phyloP scores from a whole-genome alignment of 1,140 invertebrate genomes.

The Hermetia illucens region DNA sequence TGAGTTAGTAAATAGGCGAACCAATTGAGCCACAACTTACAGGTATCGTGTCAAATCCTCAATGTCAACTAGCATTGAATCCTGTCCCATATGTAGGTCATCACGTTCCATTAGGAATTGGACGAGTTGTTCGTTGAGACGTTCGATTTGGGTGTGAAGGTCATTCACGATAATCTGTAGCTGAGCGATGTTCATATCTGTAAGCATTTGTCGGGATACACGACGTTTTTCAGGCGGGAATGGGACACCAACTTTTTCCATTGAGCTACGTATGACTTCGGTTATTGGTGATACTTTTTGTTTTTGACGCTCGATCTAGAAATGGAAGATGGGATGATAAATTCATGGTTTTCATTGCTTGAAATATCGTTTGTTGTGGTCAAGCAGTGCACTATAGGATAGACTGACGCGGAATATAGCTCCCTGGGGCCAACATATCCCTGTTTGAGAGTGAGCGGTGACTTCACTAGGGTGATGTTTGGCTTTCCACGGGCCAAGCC shows the following conservation, averaged over 20 bases:
- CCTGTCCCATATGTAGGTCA: slow-evolving; percentile 92
- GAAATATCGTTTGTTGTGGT: no score
- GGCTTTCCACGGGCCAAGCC: no score
- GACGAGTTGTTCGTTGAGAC: slow-evolving; percentile 76
- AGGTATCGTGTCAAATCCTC: slow-evolving; percentile 87
- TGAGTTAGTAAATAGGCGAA: no score
- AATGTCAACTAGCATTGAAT: slow-evolving; percentile 93
- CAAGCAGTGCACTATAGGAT: no score
- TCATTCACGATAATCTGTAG: slow-evolving; percentile 87
- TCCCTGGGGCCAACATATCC: no score
- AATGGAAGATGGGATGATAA: slow-evolving; percentile 6
- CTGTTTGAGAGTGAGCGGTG: no score
- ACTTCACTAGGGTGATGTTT: no score
- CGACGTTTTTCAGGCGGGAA: slow-evolving; percentile 66
- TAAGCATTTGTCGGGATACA: slow-evolving; percentile 66
- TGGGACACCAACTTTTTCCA: slow-evolving; percentile 70
- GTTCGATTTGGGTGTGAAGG: slow-evolving; percentile 84
- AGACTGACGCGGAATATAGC: no score
- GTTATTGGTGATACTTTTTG: slow-evolving; percentile 72
- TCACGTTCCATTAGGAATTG: slow-evolving; percentile 76
- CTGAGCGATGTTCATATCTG: slow-evolving; percentile 89
- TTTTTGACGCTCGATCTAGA: slow-evolving; percentile 54
- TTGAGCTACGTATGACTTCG: slow-evolving; percentile 61
- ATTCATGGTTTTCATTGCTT: no score
- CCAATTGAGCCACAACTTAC: no score